Conservation (phyloP, 2,797 vertebrate species). For the Gouania willdenowi region DNA sequence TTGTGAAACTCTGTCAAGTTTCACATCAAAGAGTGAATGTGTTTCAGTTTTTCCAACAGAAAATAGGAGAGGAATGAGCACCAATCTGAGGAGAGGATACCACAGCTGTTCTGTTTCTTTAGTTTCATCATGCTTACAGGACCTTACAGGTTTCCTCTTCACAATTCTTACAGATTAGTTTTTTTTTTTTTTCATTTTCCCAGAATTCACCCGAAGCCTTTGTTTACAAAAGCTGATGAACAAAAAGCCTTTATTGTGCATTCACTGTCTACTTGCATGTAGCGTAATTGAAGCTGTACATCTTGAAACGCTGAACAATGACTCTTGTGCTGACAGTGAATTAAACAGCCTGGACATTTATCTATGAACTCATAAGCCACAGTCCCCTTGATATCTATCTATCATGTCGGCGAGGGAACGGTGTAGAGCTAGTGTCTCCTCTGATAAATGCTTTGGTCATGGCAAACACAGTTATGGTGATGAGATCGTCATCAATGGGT, state of each 20-base stretch:
- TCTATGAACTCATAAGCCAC: conserved; percentile 21
- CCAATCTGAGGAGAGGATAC: too few species aligned
- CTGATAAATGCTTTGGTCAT: conserved; percentile 22
- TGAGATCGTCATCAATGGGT: conserved; percentile 33
- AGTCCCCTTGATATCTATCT: conserved; percentile 30
- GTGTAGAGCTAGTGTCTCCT: conserved; percentile 1
- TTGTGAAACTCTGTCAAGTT: too few species aligned
- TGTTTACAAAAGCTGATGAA: too few species aligned
- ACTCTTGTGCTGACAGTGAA: conserved; percentile 21
- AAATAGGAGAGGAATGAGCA: too few species aligned
- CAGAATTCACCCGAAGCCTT: background rate
- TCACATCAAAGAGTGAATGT: too few species aligned
- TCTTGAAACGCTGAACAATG: background rate
- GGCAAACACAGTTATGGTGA: conserved; percentile 11
- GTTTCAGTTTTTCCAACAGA: background rate
- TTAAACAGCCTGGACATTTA: conserved; percentile 24
- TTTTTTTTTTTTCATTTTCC: conserved; percentile 9
- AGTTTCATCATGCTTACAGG: conserved; percentile 63
- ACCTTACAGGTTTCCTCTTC: conserved; percentile 11
- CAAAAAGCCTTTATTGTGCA: too few species aligned
- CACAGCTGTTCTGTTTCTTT: conserved; percentile 24
- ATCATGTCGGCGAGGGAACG: conserved; percentile 12
- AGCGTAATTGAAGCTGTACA: conserved; percentile 17
- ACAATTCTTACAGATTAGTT: conserved; percentile 12
- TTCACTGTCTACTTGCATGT: too few species aligned